Base-by-base conservation (phyloP, 2,888 invertebrate species). In the Oeneis ivallda region DNA sequence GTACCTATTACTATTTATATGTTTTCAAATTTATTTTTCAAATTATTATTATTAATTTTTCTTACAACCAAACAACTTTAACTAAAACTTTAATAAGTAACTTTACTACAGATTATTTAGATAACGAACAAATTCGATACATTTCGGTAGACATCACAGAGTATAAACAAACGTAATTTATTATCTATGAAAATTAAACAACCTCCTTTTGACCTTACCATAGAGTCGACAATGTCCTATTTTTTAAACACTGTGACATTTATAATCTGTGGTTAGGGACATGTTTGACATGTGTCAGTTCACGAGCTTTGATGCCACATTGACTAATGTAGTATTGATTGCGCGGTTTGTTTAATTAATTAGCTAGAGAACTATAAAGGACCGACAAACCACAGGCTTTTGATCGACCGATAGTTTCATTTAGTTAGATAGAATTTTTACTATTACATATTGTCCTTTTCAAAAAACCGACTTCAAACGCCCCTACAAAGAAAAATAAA, bases 221-320 rank as follows among this genome's bases (percentile, higher is more conserved):
- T 60, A 54, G 65, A 65, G 52, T 65, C 64, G 53, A 32, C 10
- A 43, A 32, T 49, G 66, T 66, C 52, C 15, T 45, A 57, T 62
- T 52, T 49, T 49, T 49, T 8, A 7, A 10, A 11, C n/a, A n/a
- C 41, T 62, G 13, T 52, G 41, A 19, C 56, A 8, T 41, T 15
- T 52, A 50, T 62, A 34, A 66, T 68, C 68, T 71, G 63, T 70
- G 70, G 63, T 65, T 68, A 58, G 66, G 78, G 83, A 84, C 83
- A 83, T 76, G 78, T 79, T 75, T 83, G 88, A 89, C 87, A 87
- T 80, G 72, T 85, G 89, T 89, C 88, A 84, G 74, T 74, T 75
- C 75, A 77, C 76, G 79, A 77, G 79, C 79, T 82, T 85, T 85
- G 58, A 47, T 34, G 53, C 4, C 53, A 7, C 49, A 10, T 17